Conservation (phyloP, 2,113 vertebrate genomes). For the Dipodomys ordii region DNA sequence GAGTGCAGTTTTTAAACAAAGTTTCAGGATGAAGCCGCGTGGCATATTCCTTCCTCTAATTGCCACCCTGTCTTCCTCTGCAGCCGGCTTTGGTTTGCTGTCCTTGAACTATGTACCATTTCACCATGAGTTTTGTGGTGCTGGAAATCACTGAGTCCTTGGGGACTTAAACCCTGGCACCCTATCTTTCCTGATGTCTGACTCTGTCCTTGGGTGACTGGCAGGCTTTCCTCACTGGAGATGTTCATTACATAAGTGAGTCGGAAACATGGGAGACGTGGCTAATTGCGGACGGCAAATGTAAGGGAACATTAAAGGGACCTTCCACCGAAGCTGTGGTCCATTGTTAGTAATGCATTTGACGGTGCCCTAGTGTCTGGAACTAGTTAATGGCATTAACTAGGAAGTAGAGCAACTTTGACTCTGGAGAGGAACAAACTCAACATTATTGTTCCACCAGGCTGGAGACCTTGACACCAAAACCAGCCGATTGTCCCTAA, state of each 20-base stretch:
- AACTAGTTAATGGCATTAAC: constrained; percentile 69
- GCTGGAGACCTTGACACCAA: constrained; percentile 74
- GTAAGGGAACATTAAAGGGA: constrained; percentile 57
- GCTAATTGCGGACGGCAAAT: constrained; percentile 71
- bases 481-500: constrained; percentile 79
- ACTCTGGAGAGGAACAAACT: constrained; percentile 66
- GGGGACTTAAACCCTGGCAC: constrained; percentile 33
- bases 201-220: constrained; percentile 44
- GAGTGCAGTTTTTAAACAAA: constrained; percentile 24
- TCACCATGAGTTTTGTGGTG: constrained; percentile 32
- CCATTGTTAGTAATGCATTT: constrained; percentile 58
- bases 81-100: neutral
- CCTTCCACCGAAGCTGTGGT: constrained; percentile 62
- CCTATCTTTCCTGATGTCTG: neutral
- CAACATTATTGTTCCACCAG: constrained; percentile 72
- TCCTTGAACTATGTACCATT: constrained; percentile 56
- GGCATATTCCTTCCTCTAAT: constrained; percentile 4
- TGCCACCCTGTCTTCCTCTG: neutral
- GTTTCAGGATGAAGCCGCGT: constrained; percentile 24
- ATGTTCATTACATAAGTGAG: constrained; percentile 76
- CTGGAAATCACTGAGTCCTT: neutral
- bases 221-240: constrained; percentile 51
- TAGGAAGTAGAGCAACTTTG: constrained; percentile 60
- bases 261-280: constrained; percentile 56
- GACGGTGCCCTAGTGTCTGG: constrained; percentile 45